Conservation (phyloP, 2,113 vertebrate genomes). For the Xiphophorus couchianus region DNA sequence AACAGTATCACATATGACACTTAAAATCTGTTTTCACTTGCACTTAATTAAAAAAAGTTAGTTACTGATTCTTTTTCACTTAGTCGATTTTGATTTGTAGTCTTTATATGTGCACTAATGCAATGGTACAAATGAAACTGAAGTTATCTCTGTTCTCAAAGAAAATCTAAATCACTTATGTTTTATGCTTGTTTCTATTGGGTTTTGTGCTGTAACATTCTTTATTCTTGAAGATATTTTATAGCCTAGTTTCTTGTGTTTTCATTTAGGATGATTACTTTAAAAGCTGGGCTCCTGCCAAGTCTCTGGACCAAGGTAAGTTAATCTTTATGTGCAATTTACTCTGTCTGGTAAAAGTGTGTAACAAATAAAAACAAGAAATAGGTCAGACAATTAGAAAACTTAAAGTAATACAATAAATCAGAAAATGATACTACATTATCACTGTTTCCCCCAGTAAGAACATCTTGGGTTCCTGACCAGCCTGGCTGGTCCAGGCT, state of each 20-base stretch:
- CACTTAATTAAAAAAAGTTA: constrained; percentile 4
- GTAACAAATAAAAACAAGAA: neutral
- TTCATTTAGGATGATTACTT: constrained; percentile 76
- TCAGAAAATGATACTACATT: neutral
- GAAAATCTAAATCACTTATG: constrained; percentile 17
- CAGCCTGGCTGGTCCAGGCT: neutral
- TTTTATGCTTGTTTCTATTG: neutral
- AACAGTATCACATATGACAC: neutral
- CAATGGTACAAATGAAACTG: neutral
- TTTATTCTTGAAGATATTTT: constrained; percentile 1
- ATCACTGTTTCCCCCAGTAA: neutral
- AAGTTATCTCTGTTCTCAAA: neutral
- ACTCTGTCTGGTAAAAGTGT: neutral
- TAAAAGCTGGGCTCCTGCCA: constrained; percentile 77
- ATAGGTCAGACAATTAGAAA: neutral
- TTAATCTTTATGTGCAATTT: constrained; percentile 28
- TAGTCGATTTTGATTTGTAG: neutral
- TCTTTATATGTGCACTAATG: neutral
- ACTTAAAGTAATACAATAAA: neutral
- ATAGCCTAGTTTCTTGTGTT: constrained; percentile 52
- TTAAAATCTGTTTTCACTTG: constrained; percentile 10
- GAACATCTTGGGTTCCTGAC: neutral
- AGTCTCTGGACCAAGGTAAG: constrained; percentile 75
- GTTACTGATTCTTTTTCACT: constrained; percentile 11
- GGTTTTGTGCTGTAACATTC: neutral